These are phyloP conservation scores for Cotesia glomerata DNA, from an alignment of 1,140 invertebrate genomes.

Conservation along the genomic window DNA sequence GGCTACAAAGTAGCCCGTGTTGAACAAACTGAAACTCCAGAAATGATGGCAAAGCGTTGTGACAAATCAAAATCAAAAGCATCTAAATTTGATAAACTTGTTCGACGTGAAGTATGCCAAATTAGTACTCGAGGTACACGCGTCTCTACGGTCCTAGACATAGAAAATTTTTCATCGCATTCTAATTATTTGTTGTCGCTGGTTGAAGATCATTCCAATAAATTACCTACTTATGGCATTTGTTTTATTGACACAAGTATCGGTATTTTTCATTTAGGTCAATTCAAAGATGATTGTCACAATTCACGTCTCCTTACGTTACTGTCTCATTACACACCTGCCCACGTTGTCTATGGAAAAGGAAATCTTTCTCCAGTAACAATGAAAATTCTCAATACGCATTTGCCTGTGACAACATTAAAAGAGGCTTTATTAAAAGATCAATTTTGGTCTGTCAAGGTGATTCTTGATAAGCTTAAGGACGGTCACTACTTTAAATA, in stretches of 20 bases:
- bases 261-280: constrained; percentile 84
- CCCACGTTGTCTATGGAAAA: constrained; percentile 79
- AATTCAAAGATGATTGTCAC: constrained; percentile 90
- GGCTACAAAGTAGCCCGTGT: constrained; percentile 96
- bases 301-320: constrained; percentile 84
- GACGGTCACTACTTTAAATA: constrained; percentile 82
- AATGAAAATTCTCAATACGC: constrained; percentile 67
- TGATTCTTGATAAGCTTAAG: constrained; percentile 69
- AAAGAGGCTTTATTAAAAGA: constrained; percentile 71
- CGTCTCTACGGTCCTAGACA: constrained; percentile 74
- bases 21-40: constrained; percentile 98
- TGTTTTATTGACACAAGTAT: constrained; percentile 94
- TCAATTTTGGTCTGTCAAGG: constrained; percentile 75
- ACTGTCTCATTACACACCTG: constrained; percentile 84
- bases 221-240: constrained; percentile 72
- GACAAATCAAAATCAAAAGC: constrained; percentile 67
- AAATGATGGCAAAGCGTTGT: constrained; percentile 88
- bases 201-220: constrained; percentile 68
- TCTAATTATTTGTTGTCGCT: constrained; percentile 75
- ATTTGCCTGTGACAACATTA: constrained; percentile 67
- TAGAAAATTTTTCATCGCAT: constrained; percentile 66
- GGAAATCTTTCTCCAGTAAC: constrained; percentile 67
- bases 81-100: constrained; percentile 86
- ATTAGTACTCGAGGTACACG: constrained; percentile 82
- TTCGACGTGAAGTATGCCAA: constrained; percentile 88